Evolutionary conservation across 2,888 invertebrate genomes (phyloP), one percentile per base, ranked within the genome.

Genomic region (Tanaodytes sp.): DNA sequence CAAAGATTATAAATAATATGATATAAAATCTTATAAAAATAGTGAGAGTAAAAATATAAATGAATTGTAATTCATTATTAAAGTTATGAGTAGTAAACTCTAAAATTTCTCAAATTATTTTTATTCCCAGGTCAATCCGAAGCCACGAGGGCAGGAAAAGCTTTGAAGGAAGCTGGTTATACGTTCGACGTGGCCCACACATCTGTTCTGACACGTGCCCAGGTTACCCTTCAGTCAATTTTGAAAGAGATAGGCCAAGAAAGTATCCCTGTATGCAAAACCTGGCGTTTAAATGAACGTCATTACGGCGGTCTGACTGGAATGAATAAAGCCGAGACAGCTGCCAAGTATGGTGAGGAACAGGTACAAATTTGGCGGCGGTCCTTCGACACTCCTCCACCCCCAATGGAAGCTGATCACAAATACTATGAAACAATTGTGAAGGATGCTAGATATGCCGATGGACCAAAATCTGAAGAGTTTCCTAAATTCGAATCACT

Each of bases 261-360:
- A n/a, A 87, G 89, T 73, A 84, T 95, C 71, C 91, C 92, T 0
- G 85, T 92, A 5, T 82, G 88, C 3, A 90, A 91, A 79, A 91
- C 93, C 8, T 95, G 95, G 95, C 88, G 94, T 11, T 86, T 95
- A 20, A 95, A 95, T 78, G 95, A 95, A 84, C 90, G 95, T 64
- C 95, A 95, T 80, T 95, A 95, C 78, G 95, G 95, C 49, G 92
- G 92, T 36, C 88, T 95, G 4, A 95, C 94, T 9, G 95, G 95
- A 1, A 87, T 93, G 66, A 93, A 95, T 80, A 95, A 95, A 83
- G 89, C 92, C 0, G 93, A 94, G 85, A 93, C 94, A 15, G 94
- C 94, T 48, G 91, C 91, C 52, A 92, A 93, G 81, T 95, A 92
- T 85, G 95, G 95, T 9, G 94, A 94, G 81, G 90, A 91, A 46